Evolutionary conservation across 1,140 invertebrate species (phyloP), one percentile per base, ranked within the genome.

Genomic region (Thrips palmi): DNA sequence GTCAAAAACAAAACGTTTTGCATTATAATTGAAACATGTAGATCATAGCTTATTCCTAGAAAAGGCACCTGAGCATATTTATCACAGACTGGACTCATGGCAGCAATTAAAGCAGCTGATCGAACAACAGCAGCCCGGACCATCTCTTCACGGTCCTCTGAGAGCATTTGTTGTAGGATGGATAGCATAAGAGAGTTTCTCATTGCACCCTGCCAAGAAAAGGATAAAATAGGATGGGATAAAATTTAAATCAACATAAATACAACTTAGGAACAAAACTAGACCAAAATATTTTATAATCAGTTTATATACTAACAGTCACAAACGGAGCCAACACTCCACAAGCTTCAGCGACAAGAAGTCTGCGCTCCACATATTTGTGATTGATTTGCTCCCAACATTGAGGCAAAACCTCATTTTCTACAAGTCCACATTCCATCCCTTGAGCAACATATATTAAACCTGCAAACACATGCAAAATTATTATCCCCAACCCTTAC

Each of bases 361-460:
- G 51, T 36, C 78, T 59, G 47, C 71, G 63, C 49, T 82, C 78
- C 2, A 65, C 52, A 55, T 80, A 72, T 49, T 76, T 76, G 50
- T 80, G 72, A 42, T 64, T 70, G 43, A 80, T 69, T 55, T 80
- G 75, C 49, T 80, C 74, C 78, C 78, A 83, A 49, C 76, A 79
- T 42, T 78, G 65, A 1, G 74, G 75, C n/a, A 82, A 54, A 31
- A 82, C 62, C 52, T 79, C 75, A 44, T 70, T 68, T 42, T 74
- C 65, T 11, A 77, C 62, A 33, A 12, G 15, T 30, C 12, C 8
- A 6, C 2, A 14, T 39, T 25, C 24, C 24, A 27, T 27, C 12
- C 7, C 7, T 27, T 29, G 22, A 42, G 25, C 23, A 2, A 31
- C 17, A 8, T 20, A 24, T 14, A 33, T 19, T 22, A 42, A 12